Percentiles rank a stretch among this genome's conserved stretches.
phyloP scores from a whole-genome alignment of 2,888 invertebrate genomes.

The Erebia aethiops region DNA sequence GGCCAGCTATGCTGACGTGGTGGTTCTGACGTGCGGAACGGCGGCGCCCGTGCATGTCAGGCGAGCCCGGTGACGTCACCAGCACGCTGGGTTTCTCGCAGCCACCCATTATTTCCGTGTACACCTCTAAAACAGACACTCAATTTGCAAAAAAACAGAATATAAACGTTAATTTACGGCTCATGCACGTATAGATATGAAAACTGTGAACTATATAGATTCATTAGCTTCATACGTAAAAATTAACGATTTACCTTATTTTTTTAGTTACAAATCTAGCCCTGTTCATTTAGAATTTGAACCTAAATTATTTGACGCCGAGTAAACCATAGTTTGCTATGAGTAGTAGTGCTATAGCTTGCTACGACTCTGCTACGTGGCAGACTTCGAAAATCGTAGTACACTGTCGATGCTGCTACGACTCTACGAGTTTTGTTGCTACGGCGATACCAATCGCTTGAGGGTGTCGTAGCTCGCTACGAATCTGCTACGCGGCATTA shows the following conservation, averaged over 20 bases:
- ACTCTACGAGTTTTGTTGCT: not conserved
- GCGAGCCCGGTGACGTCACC: conserved; percentile 97
- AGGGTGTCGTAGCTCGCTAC: not conserved
- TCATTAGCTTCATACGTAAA: too few relatives aligned
- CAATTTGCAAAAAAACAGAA: not conserved
- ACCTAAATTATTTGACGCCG: too few relatives aligned
- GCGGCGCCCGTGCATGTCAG: conserved; percentile 88
- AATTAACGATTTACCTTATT: too few relatives aligned
- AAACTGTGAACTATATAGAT: too few relatives aligned
- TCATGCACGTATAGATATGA: too few relatives aligned
- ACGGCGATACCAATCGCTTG: too few relatives aligned
- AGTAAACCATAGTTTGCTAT: too few relatives aligned
- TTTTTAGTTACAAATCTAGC: too few relatives aligned
- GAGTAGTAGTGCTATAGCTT: not conserved
- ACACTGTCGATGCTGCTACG: not conserved
- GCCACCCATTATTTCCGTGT: conserved; percentile 83
- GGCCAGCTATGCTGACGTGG: conserved; percentile 89
- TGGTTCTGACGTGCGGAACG: conserved; percentile 76
- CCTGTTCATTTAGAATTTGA: too few relatives aligned
- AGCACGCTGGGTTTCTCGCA: conserved; percentile 95
- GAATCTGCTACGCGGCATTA: not conserved
- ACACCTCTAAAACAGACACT: conserved; percentile 78
- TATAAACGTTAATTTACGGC: too few relatives aligned
- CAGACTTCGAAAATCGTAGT: not conserved
- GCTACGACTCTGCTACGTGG: not conserved